Evolutionary conservation across 2,113 vertebrate species (phyloP).

Genomic region (Cyprinus carpio): DNA sequence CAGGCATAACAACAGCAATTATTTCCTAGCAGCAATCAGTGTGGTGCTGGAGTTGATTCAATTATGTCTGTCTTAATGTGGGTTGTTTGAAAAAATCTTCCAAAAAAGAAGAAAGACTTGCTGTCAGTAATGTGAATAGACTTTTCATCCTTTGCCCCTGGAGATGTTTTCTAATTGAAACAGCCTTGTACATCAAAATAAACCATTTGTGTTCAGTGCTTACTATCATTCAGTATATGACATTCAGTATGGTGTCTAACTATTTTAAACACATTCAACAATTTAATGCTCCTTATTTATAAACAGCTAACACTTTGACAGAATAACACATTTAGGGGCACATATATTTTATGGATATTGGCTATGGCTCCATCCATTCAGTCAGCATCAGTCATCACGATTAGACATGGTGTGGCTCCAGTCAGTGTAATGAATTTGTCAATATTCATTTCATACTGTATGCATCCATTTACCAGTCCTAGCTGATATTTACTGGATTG

Average conservation of each 20-base stretch:
- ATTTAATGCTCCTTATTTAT: slow-evolving; percentile 51
- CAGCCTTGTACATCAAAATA: neutral
- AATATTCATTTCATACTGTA: slow-evolving; percentile 45
- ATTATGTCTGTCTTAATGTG: neutral
- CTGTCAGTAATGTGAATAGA: slow-evolving; percentile 21
- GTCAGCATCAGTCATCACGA: slow-evolving; percentile 59
- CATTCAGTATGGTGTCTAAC: slow-evolving; percentile 1
- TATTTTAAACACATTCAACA: slow-evolving; percentile 27
- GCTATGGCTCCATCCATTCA: slow-evolving; percentile 47
- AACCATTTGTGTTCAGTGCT: slow-evolving; percentile 10
- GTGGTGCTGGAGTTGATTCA: neutral
- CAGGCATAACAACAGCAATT: slow-evolving; percentile 1
- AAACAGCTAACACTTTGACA: slow-evolving; percentile 57
- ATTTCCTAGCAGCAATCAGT: slow-evolving; percentile 10
- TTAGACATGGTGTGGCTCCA: slow-evolving; percentile 25
- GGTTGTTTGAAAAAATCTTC: neutral
- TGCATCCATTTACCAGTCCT: neutral
- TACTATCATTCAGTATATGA: neutral
- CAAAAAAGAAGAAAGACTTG: neutral
- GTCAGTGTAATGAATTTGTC: slow-evolving; percentile 33
- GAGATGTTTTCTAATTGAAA: slow-evolving; percentile 31
- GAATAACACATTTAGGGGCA: slow-evolving; percentile 29
- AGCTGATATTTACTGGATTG: slow-evolving; percentile 2
- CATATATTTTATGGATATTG: slow-evolving; percentile 56
- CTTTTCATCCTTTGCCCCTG: neutral